Evolutionary conservation across 2,113 vertebrate species (phyloP), one percentile per base, ranked within the genome.

Genomic region (Sceloporus undulatus): DNA sequence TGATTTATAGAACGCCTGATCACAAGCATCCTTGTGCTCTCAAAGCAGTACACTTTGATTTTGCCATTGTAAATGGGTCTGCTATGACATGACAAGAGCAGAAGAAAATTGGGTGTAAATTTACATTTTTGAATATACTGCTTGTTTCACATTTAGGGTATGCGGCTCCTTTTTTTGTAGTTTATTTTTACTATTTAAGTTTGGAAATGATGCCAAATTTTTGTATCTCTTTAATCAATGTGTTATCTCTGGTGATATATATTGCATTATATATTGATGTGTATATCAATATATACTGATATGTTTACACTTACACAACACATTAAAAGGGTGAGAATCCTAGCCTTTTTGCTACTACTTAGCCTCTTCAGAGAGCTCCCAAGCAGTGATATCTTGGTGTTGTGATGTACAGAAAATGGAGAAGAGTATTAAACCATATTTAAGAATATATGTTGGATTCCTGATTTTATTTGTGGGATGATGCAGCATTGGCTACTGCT

Each of bases 381-480:
- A 96, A 97, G 96, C 96, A 98, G 97, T 97, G 82, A 97, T 97
- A 97, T 97, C 97, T 97, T 97, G 97, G 97, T 97, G 97, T 98
- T 97, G 97, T 98, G 97, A 97, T 98, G 97, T 98, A 98, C 97
- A 98, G 97, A 98, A 71, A 97, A 97, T 97, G 97, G 97, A 97
- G 97, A 97, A 98, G 97, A 98, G 97, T 97, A 98, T 98, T 98
- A 98, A 98, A 98, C 97, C 96, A 97, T 98, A 98, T 98, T 98
- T 98, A 98, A 98, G 97, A 98, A 97, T 98, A 97, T 94, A 95
- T 90, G 88, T 91, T 73, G 91, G 96, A 94, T 96, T 96, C 95
- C 92, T 97, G 95, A 91, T 95, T 90, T 95, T 95, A 21, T 85
- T 93, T 88, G 8, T 21, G 85, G 80, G 62, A 62, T 81, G 38